These are phyloP conservation scores for Hemicrepidius hirtus DNA, from an alignment of 2,888 invertebrate genomes.

Conservation along the genomic window DNA sequence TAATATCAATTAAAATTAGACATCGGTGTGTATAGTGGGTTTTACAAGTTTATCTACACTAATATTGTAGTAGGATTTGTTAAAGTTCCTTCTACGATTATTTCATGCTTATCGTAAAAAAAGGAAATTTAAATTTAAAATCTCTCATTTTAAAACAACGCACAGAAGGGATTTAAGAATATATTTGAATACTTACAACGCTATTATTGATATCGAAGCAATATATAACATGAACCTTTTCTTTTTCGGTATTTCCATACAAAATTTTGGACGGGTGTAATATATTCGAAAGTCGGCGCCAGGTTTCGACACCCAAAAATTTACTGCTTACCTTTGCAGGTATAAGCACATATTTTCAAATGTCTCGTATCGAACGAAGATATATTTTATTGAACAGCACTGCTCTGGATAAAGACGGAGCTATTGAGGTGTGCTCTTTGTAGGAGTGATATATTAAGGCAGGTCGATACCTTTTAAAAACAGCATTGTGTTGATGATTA, in stretches of 20 bases:
- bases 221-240: background rate
- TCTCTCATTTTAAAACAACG: too few species aligned
- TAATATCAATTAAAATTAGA: background rate
- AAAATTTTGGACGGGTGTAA: constrained; percentile 27
- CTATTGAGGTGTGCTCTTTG: constrained; percentile 13
- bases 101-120: too few species aligned
- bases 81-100: too few species aligned
- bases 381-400: background rate
- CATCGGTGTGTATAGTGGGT: background rate
- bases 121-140: too few species aligned
- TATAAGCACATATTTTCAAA: constrained; percentile 29
- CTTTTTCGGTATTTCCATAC: constrained; percentile 12
- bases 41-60: background rate
- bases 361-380: constrained; percentile 4
- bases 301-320: constrained; percentile 47
- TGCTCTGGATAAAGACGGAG: constrained; percentile 16
- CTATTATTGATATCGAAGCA: too few species aligned
- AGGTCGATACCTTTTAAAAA: constrained; percentile 25
- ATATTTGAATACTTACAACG: too few species aligned
- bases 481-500: constrained; percentile 20
- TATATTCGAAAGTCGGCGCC: constrained; percentile 47
- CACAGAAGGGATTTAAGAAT: background rate
- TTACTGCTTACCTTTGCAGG: constrained; percentile 39
- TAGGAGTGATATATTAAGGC: constrained; percentile 33
- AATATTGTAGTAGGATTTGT: too few species aligned